Base-by-base conservation (phyloP, 2,113 vertebrate species). In the Arizona elegans region DNA sequence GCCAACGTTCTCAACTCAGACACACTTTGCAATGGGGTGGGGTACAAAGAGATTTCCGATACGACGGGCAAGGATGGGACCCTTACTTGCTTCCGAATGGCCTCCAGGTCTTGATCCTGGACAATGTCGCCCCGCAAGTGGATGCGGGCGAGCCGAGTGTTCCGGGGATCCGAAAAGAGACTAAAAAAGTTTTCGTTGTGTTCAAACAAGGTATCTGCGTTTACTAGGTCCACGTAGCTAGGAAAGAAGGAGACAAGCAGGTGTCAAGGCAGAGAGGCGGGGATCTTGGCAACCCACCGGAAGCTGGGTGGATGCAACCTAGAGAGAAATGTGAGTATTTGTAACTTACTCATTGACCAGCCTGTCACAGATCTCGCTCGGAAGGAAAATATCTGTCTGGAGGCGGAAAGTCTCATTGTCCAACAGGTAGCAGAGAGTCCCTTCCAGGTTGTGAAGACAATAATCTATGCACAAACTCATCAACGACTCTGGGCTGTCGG, bases 321-420 rank as follows among this genome's bases (percentile, higher is more conserved):
- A 29, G 19, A 56, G 53, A 19, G 24, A 53, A 58, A 56, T 21
- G 55, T 29, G 33, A 89, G 62, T 13, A 55, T 62, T 23, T 17
- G 6, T 58, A 21, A 98, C 98, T 0, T 98, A 99, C 99, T 98
- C 98, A 1, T 99, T 99, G 96, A 99, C 99, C 0, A 99, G 98
- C 93, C 98, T 98, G 98, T 99, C 99, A 8, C 99, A 99, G 96
- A 99, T 99, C 97, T 99, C 99, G 33, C 99, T 99, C 7, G 99
- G 99, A 91, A 99, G 97, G 97, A 99, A 99, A 96, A 99, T 97
- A 95, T 99, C 99, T 0, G 99, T 98, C 26, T 98, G 99, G 5
- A 99, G 98, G 58, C 97, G 97, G 0, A 99, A 98, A 1, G 97
- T 98, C 94, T 98, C 98, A 15, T 98, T 98, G 95, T 98, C 98